phyloP scores from a whole-genome alignment of 1,140 invertebrate species.

The Pseudomyrmex gracilis region DNA sequence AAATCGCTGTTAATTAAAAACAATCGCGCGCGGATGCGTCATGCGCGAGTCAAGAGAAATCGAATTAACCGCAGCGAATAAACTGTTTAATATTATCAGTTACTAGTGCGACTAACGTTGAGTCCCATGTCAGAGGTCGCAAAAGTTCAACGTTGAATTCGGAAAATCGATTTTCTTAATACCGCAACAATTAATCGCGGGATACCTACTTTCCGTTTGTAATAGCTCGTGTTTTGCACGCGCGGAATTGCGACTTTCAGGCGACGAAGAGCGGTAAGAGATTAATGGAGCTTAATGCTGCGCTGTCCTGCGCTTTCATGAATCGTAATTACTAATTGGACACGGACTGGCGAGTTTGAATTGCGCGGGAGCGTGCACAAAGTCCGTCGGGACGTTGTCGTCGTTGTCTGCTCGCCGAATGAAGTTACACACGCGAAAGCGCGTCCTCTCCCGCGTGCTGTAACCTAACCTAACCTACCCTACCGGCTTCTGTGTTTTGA shows the following conservation, averaged over 20 bases:
- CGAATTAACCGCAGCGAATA: no score
- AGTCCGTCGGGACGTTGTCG: conserved; percentile 37
- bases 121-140: no score
- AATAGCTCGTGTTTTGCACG: conserved; percentile 43
- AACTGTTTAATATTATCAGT: no score
- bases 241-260: conserved; percentile 58
- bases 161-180: conserved; percentile 53
- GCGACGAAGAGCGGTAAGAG: conserved; percentile 7
- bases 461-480: no score
- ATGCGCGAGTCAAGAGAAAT: not conserved
- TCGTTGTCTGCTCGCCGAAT: conserved; percentile 31
- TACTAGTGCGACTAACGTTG: no score
- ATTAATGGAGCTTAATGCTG: conserved; percentile 49
- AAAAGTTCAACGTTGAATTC: not conserved
- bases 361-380: conserved; percentile 9
- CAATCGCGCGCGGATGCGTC: not conserved
- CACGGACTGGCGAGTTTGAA: conserved; percentile 33
- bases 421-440: conserved; percentile 42
- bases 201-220: conserved; percentile 3
- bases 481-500: no score
- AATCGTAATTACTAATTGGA: conserved; percentile 72
- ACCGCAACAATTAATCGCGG: conserved; percentile 3
- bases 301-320: conserved; percentile 31
- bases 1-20: conserved; percentile 68
- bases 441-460: not conserved